Base-by-base conservation (phyloP, 2,888 invertebrate species). In the Lymantria dispar region DNA sequence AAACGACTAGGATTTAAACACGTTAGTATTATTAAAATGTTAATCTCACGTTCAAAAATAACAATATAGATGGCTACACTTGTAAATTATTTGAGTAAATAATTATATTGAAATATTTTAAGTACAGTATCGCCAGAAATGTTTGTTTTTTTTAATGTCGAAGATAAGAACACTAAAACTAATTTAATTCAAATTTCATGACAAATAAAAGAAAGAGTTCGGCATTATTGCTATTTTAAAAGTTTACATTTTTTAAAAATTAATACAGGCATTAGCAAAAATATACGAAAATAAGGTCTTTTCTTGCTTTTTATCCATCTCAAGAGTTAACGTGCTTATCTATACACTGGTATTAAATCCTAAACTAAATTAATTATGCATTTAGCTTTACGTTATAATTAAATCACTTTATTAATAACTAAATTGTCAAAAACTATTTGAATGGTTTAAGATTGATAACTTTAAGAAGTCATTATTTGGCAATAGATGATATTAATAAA, bases 1-100 rank as follows among this genome's bases (percentile, higher is more conserved):
- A 69, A 83, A 86, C 82, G 88, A 89, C 88, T 89, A 89, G 88
- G 73, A 78, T 68, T 83, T 85, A 81, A 73, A 82, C 68, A 69
- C 66, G 45, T 52, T 45, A 53, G 69, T 66, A 66, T 66, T 66
- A 48, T 47, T 40, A 39, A 54, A 51, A 10, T 12, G 54, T 36
- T 45, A 58, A 61, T 52, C 54, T 61, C 69, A 67, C 69, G 65
- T 38, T 50, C 15, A 41, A 12, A n/a, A n/a, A 45, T 31, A 43
- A 30, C 10, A 31, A 31, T 2, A 29, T 1, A 40, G n/a, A n/a
- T n/a, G n/a, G n/a, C n/a, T 13, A 40, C 13, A 14, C 3, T 2
- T 22, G 22, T 22, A 3, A 22, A 2, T 22, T 22, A 22, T 5
- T 22, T 22, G 5, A 22, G 2, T 3, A 22, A 22, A 22, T 22